Evolutionary conservation across 1,140 invertebrate genomes (phyloP).

Genomic region (Drosophila pseudoobscura): DNA sequence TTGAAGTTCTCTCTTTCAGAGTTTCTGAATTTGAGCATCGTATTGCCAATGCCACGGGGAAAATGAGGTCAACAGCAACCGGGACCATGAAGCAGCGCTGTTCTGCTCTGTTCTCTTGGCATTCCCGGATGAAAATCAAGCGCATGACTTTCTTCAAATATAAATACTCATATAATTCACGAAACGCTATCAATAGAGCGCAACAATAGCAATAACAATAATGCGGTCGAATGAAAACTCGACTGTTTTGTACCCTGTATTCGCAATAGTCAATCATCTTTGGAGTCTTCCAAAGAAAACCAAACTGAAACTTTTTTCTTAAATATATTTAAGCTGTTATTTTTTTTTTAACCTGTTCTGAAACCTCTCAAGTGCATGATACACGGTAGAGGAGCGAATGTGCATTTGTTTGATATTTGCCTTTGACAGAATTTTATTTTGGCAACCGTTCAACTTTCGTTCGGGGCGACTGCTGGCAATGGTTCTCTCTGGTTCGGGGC

Average conservation of each 20-base stretch:
- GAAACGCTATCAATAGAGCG: conserved; percentile 48
- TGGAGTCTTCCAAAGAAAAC: background rate
- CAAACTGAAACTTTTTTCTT: background rate
- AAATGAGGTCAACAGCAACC: conserved; percentile 26
- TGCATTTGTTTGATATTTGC: conserved; percentile 11
- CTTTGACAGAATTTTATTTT: conserved; percentile 44
- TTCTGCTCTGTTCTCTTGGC: conserved; percentile 1
- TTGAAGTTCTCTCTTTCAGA: conserved; percentile 19
- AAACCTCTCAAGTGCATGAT: conserved; percentile 17
- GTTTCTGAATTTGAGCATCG: background rate
- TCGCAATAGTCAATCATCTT: no score
- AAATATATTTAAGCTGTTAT: background rate
- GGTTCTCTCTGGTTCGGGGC: conserved; percentile 27
- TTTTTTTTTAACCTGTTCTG: background rate
- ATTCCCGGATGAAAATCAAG: conserved; percentile 13
- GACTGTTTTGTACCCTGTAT: conserved; percentile 12
- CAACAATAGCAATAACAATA: conserved; percentile 53
- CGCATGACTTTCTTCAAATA: conserved; percentile 37
- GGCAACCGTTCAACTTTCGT: conserved; percentile 62
- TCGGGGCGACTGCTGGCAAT: conserved; percentile 10
- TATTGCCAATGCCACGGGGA: conserved; percentile 5
- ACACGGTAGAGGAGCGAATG: background rate
- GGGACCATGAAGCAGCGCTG: conserved; percentile 24
- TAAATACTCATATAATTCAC: conserved; percentile 14
- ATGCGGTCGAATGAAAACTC: conserved; percentile 11